phyloP scores from a whole-genome alignment of 2,113 vertebrate species.

The Gyps fulvus region DNA sequence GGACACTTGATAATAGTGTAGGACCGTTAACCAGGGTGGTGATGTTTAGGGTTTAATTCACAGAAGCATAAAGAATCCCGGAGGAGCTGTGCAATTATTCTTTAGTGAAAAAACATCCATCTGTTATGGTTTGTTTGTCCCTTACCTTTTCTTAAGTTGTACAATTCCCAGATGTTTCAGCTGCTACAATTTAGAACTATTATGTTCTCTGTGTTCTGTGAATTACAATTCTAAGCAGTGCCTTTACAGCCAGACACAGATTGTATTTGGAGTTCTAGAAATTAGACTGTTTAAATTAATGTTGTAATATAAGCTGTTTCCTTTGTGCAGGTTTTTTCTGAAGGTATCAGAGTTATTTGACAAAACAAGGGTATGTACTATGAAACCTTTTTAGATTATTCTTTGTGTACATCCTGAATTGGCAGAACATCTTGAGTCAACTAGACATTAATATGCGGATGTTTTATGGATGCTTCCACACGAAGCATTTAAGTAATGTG shows the following conservation, averaged over 20 bases:
- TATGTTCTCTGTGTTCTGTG: neutral
- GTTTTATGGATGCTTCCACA: neutral
- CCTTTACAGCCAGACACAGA: neutral
- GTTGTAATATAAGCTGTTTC: conserved; percentile 36
- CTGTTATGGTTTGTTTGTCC: neutral
- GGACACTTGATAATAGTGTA: neutral
- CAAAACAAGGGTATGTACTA: conserved; percentile 90
- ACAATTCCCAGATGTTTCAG: neutral
- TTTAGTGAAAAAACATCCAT: neutral
- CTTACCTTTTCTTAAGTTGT: neutral
- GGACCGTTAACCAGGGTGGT: neutral
- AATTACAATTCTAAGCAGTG: neutral
- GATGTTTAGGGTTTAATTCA: neutral
- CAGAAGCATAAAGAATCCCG: neutral
- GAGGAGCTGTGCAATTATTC: neutral
- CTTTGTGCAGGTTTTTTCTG: conserved; percentile 88
- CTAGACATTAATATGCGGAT: neutral
- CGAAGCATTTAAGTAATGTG: neutral
- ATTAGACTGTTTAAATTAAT: neutral
- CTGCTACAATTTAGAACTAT: neutral
- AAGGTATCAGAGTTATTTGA: conserved; percentile 98
- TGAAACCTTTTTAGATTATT: neutral
- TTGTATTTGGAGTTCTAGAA: neutral
- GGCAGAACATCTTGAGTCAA: neutral
- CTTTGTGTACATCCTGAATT: neutral